phyloP scores from a whole-genome alignment of 2,797 vertebrate species.

The Sebastiscus albofasciatus region DNA sequence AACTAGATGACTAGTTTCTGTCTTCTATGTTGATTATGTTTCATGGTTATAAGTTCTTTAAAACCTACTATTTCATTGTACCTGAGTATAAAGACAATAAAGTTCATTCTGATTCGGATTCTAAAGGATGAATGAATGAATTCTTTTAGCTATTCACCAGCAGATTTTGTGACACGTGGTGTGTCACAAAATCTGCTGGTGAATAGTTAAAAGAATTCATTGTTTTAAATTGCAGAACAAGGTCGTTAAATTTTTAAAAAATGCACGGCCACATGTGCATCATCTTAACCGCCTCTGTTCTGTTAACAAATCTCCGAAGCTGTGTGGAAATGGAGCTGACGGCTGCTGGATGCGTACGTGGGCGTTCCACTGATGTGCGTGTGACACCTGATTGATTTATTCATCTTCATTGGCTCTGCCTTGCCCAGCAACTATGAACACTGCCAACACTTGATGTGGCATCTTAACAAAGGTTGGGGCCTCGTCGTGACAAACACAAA shows the following conservation, averaged over 20 bases:
- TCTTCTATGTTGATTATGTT: neutral
- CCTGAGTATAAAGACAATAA: neutral
- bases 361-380: constrained; percentile 45
- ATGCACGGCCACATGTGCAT: neutral
- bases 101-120: neutral
- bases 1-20: neutral
- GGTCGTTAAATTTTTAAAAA: neutral
- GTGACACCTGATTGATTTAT: constrained; percentile 74
- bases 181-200: neutral
- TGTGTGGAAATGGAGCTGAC: constrained; percentile 28
- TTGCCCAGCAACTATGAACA: constrained; percentile 27
- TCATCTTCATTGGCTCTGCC: constrained; percentile 53
- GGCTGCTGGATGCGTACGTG: constrained; percentile 16
- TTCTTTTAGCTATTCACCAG: too few species aligned
- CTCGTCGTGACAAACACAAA: constrained; percentile 7
- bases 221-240: neutral
- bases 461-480: constrained; percentile 24
- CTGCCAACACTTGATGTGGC: constrained; percentile 39
- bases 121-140: too few species aligned
- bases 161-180: too few species aligned
- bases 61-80: neutral
- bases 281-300: neutral
- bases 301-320: constrained; percentile 3
- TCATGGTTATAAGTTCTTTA: neutral
- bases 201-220: neutral